Conservation (phyloP, 2,113 vertebrate species). For the Lutjanus erythropterus region DNA sequence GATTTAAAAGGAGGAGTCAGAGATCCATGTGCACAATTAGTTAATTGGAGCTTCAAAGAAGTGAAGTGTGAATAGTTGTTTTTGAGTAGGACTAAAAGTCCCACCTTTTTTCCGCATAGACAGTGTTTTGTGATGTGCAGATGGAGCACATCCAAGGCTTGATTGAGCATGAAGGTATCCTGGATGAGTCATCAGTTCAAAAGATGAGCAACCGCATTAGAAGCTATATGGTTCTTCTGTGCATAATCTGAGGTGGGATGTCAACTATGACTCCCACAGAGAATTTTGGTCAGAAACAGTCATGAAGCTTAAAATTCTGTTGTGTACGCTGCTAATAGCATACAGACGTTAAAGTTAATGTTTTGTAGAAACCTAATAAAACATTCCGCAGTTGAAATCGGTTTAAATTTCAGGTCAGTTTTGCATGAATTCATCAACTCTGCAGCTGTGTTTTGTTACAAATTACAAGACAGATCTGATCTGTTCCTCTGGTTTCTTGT, state of each 20-base stretch:
- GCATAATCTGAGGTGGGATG: neutral
- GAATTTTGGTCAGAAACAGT: neutral
- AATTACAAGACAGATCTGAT: neutral
- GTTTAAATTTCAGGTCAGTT: neutral
- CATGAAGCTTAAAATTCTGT: neutral
- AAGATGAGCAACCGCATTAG: neutral
- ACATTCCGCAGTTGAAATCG: neutral
- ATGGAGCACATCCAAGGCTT: neutral
- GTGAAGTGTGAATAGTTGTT: no score
- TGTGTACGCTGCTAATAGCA: neutral
- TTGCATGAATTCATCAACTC: neutral
- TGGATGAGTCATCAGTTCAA: conserved; percentile 8
- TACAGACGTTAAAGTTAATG: neutral
- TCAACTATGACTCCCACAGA: neutral
- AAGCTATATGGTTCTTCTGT: neutral
- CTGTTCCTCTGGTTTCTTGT: neutral
- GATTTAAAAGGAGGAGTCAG: neutral
- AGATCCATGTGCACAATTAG: neutral
- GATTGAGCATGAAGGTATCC: neutral
- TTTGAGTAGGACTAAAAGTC: neutral
- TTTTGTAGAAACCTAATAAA: neutral
- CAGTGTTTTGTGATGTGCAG: conserved; percentile 3
- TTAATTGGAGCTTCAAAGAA: neutral
- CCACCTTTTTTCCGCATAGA: neutral
- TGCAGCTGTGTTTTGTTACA: neutral